Evolutionary conservation across 2,797 vertebrate species (phyloP).

Genomic region (Sebastes iracundus): DNA sequence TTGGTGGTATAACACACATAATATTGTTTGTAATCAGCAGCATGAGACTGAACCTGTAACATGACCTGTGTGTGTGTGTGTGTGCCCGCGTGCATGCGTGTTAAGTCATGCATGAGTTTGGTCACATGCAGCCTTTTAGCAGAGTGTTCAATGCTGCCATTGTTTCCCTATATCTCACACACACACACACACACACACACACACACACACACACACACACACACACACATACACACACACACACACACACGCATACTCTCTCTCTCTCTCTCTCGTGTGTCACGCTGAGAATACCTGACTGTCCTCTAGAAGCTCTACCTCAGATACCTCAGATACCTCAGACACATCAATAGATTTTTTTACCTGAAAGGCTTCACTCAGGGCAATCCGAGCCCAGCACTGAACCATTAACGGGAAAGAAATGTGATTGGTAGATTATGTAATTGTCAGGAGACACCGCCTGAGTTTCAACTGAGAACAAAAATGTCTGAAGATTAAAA

Average conservation of each 20-base stretch:
- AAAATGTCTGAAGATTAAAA: background rate
- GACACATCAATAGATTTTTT: background rate
- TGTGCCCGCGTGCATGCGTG: background rate
- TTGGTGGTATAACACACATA: constrained; percentile 1
- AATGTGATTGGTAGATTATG: background rate
- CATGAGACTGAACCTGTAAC: constrained; percentile 25
- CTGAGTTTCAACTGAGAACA: background rate
- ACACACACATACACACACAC: background rate
- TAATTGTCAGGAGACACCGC: constrained; percentile 1
- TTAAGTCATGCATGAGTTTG: constrained; percentile 25
- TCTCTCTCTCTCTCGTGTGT: background rate
- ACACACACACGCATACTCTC: background rate
- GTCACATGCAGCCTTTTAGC: constrained; percentile 69
- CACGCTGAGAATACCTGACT: background rate
- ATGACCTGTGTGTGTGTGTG: background rate
- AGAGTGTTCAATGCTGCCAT: constrained; percentile 59
- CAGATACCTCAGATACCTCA: background rate
- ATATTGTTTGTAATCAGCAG: constrained; percentile 26
- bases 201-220: no score
- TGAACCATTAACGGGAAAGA: background rate
- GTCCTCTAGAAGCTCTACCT: background rate
- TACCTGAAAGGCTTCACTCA: no score
- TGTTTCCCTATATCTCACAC: constrained; percentile 48
- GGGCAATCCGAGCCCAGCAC: no score
- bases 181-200: background rate